Conservation (phyloP, 1,140 invertebrate genomes). For the Lanistes nyassanus region DNA sequence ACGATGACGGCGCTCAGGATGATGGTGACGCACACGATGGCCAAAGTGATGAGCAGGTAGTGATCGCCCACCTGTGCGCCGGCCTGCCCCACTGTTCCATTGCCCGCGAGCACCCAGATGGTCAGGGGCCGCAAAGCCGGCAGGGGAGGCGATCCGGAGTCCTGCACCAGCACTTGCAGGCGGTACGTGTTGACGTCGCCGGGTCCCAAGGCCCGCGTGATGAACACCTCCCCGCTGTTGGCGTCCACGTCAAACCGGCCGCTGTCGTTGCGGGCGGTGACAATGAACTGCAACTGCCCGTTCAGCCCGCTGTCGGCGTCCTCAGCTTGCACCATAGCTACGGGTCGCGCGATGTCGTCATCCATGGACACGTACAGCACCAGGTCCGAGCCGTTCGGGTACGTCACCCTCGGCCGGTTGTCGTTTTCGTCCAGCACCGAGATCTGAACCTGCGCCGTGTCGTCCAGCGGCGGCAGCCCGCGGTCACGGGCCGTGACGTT, state of each 20-base stretch:
- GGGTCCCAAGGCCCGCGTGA: slow-evolving; percentile 20
- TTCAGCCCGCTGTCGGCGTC: slow-evolving; percentile 44
- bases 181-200: slow-evolving; percentile 37
- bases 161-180: slow-evolving; percentile 42
- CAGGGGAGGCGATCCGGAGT: slow-evolving; percentile 33
- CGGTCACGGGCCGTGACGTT: slow-evolving; percentile 89
- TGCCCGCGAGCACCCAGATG: slow-evolving; percentile 33
- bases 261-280: slow-evolving; percentile 43
- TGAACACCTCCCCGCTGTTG: slow-evolving; percentile 39
- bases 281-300: slow-evolving; percentile 39
- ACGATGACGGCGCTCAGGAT: slow-evolving; percentile 52
- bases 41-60: slow-evolving; percentile 53
- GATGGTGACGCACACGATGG: slow-evolving; percentile 51
- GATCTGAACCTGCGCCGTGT: slow-evolving; percentile 85
- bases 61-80: slow-evolving; percentile 25
- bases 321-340: slow-evolving; percentile 25
- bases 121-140: slow-evolving; percentile 31
- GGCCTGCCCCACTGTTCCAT: slow-evolving; percentile 21
- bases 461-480: slow-evolving; percentile 86
- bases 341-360: slow-evolving; percentile 22
- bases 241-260: slow-evolving; percentile 41
- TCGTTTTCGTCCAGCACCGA: slow-evolving; percentile 85
- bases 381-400: slow-evolving; percentile 65
- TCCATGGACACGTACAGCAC: slow-evolving; percentile 21
- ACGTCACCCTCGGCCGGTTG: slow-evolving; percentile 49